Base-by-base conservation (phyloP, 1,140 invertebrate genomes). In the Lordiphosa stackelbergi region DNA sequence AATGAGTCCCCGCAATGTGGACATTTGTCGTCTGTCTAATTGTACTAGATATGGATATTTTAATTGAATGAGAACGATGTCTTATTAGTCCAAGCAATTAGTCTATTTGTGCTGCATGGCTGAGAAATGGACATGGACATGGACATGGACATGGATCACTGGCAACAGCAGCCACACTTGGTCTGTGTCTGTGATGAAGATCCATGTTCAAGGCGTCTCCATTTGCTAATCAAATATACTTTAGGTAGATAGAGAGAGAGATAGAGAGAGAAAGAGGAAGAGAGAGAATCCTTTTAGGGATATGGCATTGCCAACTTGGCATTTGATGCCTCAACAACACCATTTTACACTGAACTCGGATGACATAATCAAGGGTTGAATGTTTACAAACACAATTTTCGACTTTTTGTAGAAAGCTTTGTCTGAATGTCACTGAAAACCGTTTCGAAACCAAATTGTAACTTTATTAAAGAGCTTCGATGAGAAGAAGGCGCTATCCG, bases 41-140 rank as follows among this genome's bases (percentile, higher is more conserved):
- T 84, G 74, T 66, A 79, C 81, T 85, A 79, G 79, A 84, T 74
- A 84, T 84, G 79, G 81, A 85, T 84, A 84, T 83, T 85, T 84
- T 85, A 85, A 84, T 84, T 84, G 81, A 84, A 83, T 74, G 81
- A 79, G 74, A 84, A 84, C 74, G 74, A 78, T 85, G 69, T 85
- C 81, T 79, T 83, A 83, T 83, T 83, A 84, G 78, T 84, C 55
- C 51, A 54, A 49, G 73, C 77, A 83, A 83, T 83, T 83, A 83
- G 78, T 83, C 69, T 71, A 66, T 64, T 56, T 79, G 60, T 69
- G 70, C 49, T 11, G 49, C 36, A 36, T 24, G 9, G 47, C 34
- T 38, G 11, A 11, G 31, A 28, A 5, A 28, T 28, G 24, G 24
- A 28, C 24, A 28, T 28, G 24, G 24, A 28, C 24, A 7, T 28